Evolutionary conservation across 2,113 vertebrate species (phyloP), one percentile per base, ranked within the genome.

Genomic region (Centrocercus urophasianus): DNA sequence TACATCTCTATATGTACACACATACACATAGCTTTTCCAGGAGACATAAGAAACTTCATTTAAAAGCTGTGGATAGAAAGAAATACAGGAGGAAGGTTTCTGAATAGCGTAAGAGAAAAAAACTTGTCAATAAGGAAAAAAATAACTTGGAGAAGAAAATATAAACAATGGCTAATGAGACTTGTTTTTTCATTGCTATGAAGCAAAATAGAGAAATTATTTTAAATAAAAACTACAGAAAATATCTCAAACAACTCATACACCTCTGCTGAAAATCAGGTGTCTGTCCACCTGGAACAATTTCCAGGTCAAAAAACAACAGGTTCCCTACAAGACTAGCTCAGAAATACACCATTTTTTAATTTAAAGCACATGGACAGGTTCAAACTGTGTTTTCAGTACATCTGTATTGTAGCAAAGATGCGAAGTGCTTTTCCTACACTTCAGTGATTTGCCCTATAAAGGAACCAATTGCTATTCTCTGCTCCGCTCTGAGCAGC

Each of bases 1-100:
- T 65, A n/a, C 18, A 57, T n/a, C 30, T n/a, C 60, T 95, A 80
- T 88, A 83, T 32, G 93, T n/a, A 73, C 43, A 88, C 83, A 93
- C 66, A 65, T 92, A 93, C 90, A 94, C 92, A 92, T 86, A 90
- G 88, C 92, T 82, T 90, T 89, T 86, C 50, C 67, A 45, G 67
- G 15, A 89, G 89, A 92, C 93, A 75, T 70, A 50, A 92, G 78
- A 80, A 10, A 38, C 82, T 88, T 42, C 42, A 57, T 47, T 25
- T 60, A 80, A 75, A 76, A 84, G 57, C 80, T 45, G 21, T 0
- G 32, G 11, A 56, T 63, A 85, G 85, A 79, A 88, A 76, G 64
- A 66, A 85, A 79, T 63, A 78, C 21, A 50, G 70, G 79, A 59
- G 54, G n/a, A 84, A 87, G 60, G 73, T 86, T 91, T 19, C 24